phyloP scores from a whole-genome alignment of 2,797 vertebrate genomes.

The Acrossocheilus fasciatus region DNA sequence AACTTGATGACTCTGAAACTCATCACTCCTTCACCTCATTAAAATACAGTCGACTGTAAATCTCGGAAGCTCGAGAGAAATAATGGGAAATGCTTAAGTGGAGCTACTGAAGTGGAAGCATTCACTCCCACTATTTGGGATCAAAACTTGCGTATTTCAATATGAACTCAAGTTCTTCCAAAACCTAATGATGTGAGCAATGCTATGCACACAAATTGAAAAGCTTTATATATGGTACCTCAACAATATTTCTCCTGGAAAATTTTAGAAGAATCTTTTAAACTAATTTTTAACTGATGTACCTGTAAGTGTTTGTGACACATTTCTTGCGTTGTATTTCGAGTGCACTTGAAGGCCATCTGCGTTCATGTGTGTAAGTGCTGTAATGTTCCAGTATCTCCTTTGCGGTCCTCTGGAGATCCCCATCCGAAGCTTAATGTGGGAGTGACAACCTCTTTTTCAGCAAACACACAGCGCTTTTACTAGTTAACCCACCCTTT shows the following conservation, averaged over 20 bases:
- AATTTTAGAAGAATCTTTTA: background rate
- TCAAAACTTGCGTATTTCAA: background rate
- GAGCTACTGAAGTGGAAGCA: background rate
- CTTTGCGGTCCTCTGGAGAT: constrained; percentile 68
- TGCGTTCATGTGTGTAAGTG: constrained; percentile 44
- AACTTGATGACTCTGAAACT: constrained; percentile 44
- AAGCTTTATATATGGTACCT: background rate
- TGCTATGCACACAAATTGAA: background rate
- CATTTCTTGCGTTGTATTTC: constrained; percentile 19
- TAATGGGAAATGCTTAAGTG: background rate
- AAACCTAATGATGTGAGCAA: background rate
- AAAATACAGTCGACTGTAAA: constrained; percentile 21
- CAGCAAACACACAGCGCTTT: constrained; percentile 66
- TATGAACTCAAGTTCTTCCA: background rate
- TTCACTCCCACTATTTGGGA: background rate
- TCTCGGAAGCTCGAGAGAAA: background rate
- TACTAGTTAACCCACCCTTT: constrained; percentile 54
- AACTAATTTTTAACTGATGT: background rate
- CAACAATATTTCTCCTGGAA: background rate
- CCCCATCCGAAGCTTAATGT: constrained; percentile 70
- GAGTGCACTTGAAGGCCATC: constrained; percentile 49
- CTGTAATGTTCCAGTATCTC: constrained; percentile 68
- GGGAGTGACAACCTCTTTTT: constrained; percentile 54
- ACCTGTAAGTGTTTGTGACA: background rate
- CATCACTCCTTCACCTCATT: constrained; percentile 28